Evolutionary conservation across 2,888 invertebrate genomes (phyloP), one percentile per base, ranked within the genome.

Genomic region (Apocheima hispidaria): DNA sequence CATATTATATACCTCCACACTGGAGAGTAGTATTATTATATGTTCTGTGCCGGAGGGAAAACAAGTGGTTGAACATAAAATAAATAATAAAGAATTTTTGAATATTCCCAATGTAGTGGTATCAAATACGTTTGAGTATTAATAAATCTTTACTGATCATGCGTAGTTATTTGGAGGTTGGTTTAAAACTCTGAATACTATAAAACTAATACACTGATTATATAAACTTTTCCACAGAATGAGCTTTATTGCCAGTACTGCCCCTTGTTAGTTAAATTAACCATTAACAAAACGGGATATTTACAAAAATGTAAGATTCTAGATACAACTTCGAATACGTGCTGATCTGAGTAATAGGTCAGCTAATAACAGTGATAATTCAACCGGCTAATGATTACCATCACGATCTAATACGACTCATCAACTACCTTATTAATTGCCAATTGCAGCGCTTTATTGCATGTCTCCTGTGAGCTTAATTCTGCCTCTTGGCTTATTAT

Each of bases 401-500:
- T 56, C 51, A 48, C 46, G 48, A 48, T 57, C 28, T 52, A 54
- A 52, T 57, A 48, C 38, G 46, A 35, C 46, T 53, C 50, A 36
- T 46, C 50, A 20, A 41, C 41, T 43, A 60, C 52, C 40, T 65
- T 62, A 65, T 55, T 63, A 66, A 68, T 63, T 60, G 67, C 54
- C 60, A 52, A 68, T 66, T 64, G 57, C 66, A 38, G 35, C 40
- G 61, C 60, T 72, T 72, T 66, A 71, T 71, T 61, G 69, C 70
- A 65, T 68, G 65, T 55, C 54, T 66, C 55, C 63, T 51, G 64
- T 66, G 68, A 71, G 66, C 56, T 38, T 55, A 60, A 54, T 70
- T 63, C 65, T 62, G 69, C 69, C 68, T 63, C 43, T 30, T 12
- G 57, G 56, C 69, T 71, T 72, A 73, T 73, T 72, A 69, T n/a